Evolutionary conservation across 2,888 invertebrate genomes (phyloP).

Genomic region (Acanthacorydalis orientalis): DNA sequence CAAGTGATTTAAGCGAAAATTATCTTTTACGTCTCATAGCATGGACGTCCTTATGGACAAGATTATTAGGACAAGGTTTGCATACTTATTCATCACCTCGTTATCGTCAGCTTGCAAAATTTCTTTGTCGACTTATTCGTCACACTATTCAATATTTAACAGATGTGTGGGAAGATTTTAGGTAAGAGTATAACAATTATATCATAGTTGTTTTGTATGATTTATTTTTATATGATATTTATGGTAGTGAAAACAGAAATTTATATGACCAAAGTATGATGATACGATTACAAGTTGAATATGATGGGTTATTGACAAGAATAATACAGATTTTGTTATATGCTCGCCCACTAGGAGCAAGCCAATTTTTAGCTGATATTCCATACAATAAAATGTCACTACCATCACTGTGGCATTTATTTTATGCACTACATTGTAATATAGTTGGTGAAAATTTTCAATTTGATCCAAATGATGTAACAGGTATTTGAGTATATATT

Average conservation of each 20-base stretch:
- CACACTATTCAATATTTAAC: slow-evolving; percentile 57
- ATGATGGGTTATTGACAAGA: slow-evolving; percentile 53
- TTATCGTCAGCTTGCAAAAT: slow-evolving; percentile 52
- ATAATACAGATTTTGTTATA: slow-evolving; percentile 52
- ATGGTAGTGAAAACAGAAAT: background rate
- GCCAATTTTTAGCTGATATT: slow-evolving; percentile 66
- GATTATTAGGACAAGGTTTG: slow-evolving; percentile 45
- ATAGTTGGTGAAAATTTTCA: slow-evolving; percentile 26
- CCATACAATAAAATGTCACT: slow-evolving; percentile 45
- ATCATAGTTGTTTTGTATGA: background rate
- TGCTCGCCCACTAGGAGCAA: slow-evolving; percentile 54
- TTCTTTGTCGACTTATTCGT: slow-evolving; percentile 46
- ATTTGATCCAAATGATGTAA: slow-evolving; percentile 15
- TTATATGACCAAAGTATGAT: slow-evolving; percentile 30
- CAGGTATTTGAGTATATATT: background rate
- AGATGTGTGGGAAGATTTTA: slow-evolving; percentile 48
- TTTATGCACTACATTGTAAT: slow-evolving; percentile 40
- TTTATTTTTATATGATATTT: background rate
- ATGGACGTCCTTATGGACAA: slow-evolving; percentile 46
- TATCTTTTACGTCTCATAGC: slow-evolving; percentile 50
- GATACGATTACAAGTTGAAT: slow-evolving; percentile 47
- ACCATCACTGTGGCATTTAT: slow-evolving; percentile 45
- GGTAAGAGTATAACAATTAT: slow-evolving; percentile 11
- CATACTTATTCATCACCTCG: slow-evolving; percentile 44
- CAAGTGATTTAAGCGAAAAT: slow-evolving; percentile 34